A percentile compares a stretch with the other conserved stretches of the same genome.
Evolutionary conservation across 2,888 invertebrate species (phyloP).

Genomic region (Cylloceria caligata): DNA sequence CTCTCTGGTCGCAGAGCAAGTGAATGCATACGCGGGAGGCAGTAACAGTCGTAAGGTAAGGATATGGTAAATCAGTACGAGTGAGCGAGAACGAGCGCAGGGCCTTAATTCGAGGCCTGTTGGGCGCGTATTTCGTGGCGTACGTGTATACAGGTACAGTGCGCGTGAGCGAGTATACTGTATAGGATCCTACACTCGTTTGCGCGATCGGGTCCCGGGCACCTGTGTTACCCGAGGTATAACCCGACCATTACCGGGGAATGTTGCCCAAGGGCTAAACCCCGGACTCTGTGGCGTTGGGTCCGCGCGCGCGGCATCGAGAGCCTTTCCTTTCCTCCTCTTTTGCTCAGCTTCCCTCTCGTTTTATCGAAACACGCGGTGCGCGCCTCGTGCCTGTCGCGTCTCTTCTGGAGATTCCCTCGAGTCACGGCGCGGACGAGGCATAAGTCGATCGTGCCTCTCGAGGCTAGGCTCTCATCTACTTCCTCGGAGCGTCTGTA

Average conservation of each 20-base stretch:
- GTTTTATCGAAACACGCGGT: conserved; percentile 52
- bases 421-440: conserved; percentile 60
- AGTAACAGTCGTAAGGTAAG: neutral
- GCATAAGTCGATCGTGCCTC: conserved; percentile 1
- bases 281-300: conserved; percentile 69
- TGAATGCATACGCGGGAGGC: conserved; percentile 16
- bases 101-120: conserved; percentile 43
- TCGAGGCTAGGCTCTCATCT: conserved; percentile 5
- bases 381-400: conserved; percentile 34
- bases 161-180: conserved; percentile 46
- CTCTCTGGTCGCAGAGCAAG: conserved; percentile 12
- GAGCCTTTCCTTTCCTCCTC: conserved; percentile 16
- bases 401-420: conserved; percentile 67
- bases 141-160: conserved; percentile 10
- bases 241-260: conserved; percentile 83
- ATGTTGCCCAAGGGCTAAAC: conserved; percentile 83
- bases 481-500: conserved; percentile 39
- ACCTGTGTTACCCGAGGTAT: conserved; percentile 84
- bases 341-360: conserved; percentile 25
- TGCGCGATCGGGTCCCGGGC: conserved; percentile 73
- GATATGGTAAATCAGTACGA: conserved; percentile 10
- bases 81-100: conserved; percentile 21
- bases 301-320: conserved; percentile 51
- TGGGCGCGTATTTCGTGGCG: conserved; percentile 18
- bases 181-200: conserved; percentile 41